Evolutionary conservation across 2,797 vertebrate genomes (phyloP).

Genomic region (Melanotaenia trifasciata): DNA sequence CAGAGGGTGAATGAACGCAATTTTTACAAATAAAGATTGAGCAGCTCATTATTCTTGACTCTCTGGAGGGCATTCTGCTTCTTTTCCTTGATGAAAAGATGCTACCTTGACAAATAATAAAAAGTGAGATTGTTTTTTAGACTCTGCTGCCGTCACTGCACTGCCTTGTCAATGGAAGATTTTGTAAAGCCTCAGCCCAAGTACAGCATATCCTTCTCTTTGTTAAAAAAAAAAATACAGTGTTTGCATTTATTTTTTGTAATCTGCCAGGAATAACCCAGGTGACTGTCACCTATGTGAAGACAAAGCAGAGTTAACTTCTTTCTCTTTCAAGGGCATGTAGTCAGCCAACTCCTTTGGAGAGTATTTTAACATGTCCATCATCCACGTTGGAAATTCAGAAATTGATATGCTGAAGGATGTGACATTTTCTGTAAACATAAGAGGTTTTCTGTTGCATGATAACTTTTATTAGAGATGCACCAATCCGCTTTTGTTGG

Average conservation of each 20-base stretch:
- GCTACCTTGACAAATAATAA: constrained; percentile 67
- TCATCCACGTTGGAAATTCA: constrained; percentile 52
- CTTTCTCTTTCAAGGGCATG: constrained; percentile 45
- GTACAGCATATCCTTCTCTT: constrained; percentile 33
- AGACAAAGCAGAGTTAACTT: constrained; percentile 41
- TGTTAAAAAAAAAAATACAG: constrained; percentile 19
- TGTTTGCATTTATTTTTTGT: neutral
- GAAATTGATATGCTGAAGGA: constrained; percentile 60
- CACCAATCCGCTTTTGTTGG: too few species aligned
- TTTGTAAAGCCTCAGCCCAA: constrained; percentile 55
- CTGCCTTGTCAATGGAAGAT: constrained; percentile 55
- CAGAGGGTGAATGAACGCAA: constrained; percentile 58
- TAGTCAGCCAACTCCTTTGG: constrained; percentile 24
- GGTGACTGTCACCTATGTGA: constrained; percentile 22
- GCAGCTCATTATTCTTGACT: constrained; percentile 46
- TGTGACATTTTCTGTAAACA: neutral
- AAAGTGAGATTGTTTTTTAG: constrained; percentile 57
- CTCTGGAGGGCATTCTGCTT: constrained; percentile 56
- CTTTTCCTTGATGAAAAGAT: constrained; percentile 67
- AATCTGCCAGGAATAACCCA: constrained; percentile 26
- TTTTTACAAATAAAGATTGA: constrained; percentile 54
- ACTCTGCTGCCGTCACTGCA: constrained; percentile 58
- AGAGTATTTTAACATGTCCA: constrained; percentile 31
- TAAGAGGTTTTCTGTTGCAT: neutral
- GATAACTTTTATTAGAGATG: too few species aligned